phyloP scores from a whole-genome alignment of 2,797 vertebrate genomes.

The Aulostomus chinensis region DNA sequence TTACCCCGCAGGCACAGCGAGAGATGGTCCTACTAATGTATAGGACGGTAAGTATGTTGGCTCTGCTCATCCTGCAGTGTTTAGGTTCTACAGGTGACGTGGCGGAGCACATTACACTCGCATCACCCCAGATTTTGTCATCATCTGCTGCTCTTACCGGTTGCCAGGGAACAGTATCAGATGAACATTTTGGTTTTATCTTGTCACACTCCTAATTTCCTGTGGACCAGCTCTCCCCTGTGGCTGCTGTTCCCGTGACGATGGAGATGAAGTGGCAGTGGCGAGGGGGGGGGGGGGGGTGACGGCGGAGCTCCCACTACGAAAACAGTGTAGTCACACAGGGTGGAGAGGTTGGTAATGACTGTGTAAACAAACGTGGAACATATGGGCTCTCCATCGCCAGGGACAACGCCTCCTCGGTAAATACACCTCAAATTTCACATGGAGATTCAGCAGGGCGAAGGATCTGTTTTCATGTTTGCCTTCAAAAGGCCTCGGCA shows the following conservation, averaged over 20 bases:
- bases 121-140: slow-evolving; percentile 36
- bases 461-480: slow-evolving; percentile 18
- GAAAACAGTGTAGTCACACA: slow-evolving; percentile 42
- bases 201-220: slow-evolving; percentile 82
- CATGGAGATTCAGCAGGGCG: slow-evolving; percentile 21
- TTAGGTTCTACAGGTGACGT: too few relatives aligned
- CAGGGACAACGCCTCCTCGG: slow-evolving; percentile 38
- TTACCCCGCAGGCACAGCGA: slow-evolving; percentile 10
- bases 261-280: slow-evolving; percentile 56
- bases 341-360: slow-evolving; percentile 62
- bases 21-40: slow-evolving; percentile 18
- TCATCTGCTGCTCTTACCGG: slow-evolving; percentile 46
- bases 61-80: too few relatives aligned
- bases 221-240: slow-evolving; percentile 65
- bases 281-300: neutral
- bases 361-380: slow-evolving; percentile 65
- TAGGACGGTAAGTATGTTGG: too few relatives aligned
- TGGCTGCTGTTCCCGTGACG: slow-evolving; percentile 69
- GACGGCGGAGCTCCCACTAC: slow-evolving; percentile 12
- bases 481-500: slow-evolving; percentile 8
- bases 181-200: slow-evolving; percentile 76
- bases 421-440: slow-evolving; percentile 47
- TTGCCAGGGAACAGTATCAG: slow-evolving; percentile 81
- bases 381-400: slow-evolving; percentile 57
- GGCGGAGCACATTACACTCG: slow-evolving; percentile 38